Conservation (phyloP, 2,797 vertebrate species). For the Phrynocephalus vlangalii region DNA sequence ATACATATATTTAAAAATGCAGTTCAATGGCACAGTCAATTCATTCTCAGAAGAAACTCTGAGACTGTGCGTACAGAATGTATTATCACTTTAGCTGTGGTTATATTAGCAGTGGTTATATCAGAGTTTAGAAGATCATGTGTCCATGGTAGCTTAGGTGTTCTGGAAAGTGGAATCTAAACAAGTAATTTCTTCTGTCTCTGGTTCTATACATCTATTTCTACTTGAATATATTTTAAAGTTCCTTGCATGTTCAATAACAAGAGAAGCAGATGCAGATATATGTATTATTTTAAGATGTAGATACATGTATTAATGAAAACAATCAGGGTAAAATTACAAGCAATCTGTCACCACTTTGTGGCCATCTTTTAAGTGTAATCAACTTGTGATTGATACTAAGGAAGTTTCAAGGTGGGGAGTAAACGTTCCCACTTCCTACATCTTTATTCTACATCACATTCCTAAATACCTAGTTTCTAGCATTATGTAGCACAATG, state of each 20-base stretch:
- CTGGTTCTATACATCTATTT: no score
- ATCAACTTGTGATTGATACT: not conserved
- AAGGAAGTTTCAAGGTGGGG: no score
- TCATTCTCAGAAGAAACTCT: not conserved
- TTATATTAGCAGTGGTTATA: not conserved
- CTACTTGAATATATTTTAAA: not conserved
- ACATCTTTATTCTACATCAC: not conserved
- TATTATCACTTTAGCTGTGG: not conserved
- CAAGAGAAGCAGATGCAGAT: not conserved
- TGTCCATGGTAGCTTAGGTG: no score
- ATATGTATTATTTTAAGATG: no score
- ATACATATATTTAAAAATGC: no score
- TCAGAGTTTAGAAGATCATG: no score
- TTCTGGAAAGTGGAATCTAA: no score
- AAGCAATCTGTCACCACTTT: not conserved
- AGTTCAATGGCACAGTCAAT: not conserved
- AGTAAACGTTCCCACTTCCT: not conserved
- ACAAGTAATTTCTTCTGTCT: no score
- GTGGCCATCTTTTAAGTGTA: not conserved
- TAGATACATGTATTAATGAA: not conserved
- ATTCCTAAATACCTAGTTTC: not conserved
- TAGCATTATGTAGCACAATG: not conserved
- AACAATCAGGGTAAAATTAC: not conserved
- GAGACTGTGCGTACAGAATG: not conserved
- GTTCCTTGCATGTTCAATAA: not conserved